Evolutionary conservation across 2,113 vertebrate genomes (phyloP), one percentile per base, ranked within the genome.

Genomic region (Typhlomys cinereus): DNA sequence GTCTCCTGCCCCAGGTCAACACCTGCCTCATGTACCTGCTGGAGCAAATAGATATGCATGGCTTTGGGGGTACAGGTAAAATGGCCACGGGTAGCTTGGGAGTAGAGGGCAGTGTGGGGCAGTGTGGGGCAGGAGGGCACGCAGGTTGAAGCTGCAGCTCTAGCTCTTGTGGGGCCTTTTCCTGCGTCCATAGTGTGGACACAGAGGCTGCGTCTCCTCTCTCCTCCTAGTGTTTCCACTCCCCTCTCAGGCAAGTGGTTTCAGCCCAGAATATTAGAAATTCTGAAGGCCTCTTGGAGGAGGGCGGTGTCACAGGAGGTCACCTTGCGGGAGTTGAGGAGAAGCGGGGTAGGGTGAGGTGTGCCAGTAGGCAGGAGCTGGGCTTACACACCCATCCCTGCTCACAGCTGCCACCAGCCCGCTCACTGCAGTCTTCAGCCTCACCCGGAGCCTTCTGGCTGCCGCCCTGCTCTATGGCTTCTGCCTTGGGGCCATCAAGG

Each of bases 21-120:
- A 99, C 98, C 44, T 99, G 99, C 97, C 96, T 99, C 96, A 99
- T 99, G 99, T 99, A 99, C 98, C 97, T 99, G 97, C 98, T 99
- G 97, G 99, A 99, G 95, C 99, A 99, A 97, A 98, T 99, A 29
- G 99, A 99, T 91, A 99, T 99, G 98, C 99, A 99, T 57, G 93
- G 99, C 96, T 99, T 99, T 57, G 99, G 99, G 62, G 99, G 99
- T 97, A 99, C 98, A 92, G 99, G 99, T 99, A 97, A 0, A 75
- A 31, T 21, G 48, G 41, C 41, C 31, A 15, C 14, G 20, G 79
- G 15, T 29, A 96, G 86, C 64, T 69, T 10, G 1, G 59, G 44
- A 41, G 10, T 34, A 0, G n/a, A 66, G 31, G 25, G 7, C 31
- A 12, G 6, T 18, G 2, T 29, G 59, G 27, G 70, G 44, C 62